phyloP scores from a whole-genome alignment of 2,113 vertebrate species.

The Stomatorhinus ivindoensis region DNA sequence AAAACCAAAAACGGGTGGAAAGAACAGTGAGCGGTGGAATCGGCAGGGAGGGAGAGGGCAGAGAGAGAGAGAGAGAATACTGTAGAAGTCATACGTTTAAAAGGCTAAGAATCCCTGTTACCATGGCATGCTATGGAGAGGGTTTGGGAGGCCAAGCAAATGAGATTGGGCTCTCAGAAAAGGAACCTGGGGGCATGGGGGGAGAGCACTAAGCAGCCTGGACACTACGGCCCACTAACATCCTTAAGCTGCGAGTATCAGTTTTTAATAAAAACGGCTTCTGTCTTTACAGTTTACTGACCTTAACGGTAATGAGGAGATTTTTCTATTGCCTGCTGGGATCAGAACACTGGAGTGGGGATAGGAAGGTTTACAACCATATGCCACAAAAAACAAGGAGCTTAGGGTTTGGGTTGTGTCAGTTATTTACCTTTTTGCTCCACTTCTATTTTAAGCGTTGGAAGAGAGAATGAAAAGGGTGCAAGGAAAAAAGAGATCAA shows the following conservation, averaged over 20 bases:
- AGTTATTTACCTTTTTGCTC: conserved; percentile 99
- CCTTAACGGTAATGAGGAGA: conserved; percentile 47
- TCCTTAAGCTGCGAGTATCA: conserved; percentile 67
- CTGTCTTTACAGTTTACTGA: conserved; percentile 43
- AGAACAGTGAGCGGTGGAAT: conserved; percentile 60
- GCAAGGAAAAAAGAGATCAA: conserved; percentile 97
- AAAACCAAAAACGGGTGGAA: conserved; percentile 59
- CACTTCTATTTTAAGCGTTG: conserved; percentile 99
- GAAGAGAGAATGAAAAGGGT: conserved; percentile 96
- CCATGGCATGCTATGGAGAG: conserved; percentile 92
- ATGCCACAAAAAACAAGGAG: conserved; percentile 95
- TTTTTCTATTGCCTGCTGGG: conserved; percentile 66
- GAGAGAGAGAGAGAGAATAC: conserved; percentile 51
- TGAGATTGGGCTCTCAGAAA: conserved; percentile 70
- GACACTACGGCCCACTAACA: conserved; percentile 76
- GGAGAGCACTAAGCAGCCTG: conserved; percentile 66
- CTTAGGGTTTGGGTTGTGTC: conserved; percentile 86
- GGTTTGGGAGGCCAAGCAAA: conserved; percentile 89
- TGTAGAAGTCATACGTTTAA: conserved; percentile 73
- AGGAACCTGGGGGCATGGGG: conserved; percentile 74
- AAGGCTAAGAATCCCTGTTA: conserved; percentile 78
- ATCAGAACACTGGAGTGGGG: conserved; percentile 75
- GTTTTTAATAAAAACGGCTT: conserved; percentile 68
- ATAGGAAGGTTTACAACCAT: conserved; percentile 87
- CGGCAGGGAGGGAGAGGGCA: conserved; percentile 55